A percentile compares a stretch with the other conserved stretches of the same genome.
Conservation (phyloP, 2,797 vertebrate species). For the Rhabdomys pumilio region DNA sequence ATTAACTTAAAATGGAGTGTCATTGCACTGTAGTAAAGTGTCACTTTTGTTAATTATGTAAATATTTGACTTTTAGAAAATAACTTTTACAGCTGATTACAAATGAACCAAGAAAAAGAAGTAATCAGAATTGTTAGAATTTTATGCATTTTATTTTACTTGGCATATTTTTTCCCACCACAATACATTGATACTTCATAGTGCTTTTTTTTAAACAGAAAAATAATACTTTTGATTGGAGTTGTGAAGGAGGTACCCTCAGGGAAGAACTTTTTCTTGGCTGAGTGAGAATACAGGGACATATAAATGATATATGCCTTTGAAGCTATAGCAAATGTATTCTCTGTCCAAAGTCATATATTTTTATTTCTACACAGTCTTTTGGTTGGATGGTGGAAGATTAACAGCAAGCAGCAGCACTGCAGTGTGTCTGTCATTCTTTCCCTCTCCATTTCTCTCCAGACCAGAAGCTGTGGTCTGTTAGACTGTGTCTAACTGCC, state of each 20-base stretch:
- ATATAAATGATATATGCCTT: slow-evolving; percentile 26
- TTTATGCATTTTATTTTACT: slow-evolving; percentile 59
- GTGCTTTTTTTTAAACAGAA: slow-evolving; percentile 20
- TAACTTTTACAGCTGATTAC: neutral
- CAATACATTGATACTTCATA: slow-evolving; percentile 28
- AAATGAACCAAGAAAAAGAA: slow-evolving; percentile 12
- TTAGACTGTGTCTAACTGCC: neutral
- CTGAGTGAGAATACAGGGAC: slow-evolving; percentile 45
- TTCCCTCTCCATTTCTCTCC: neutral
- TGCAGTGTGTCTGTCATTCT: neutral
- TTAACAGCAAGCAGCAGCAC: neutral
- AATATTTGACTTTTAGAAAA: neutral
- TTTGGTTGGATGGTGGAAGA: slow-evolving; percentile 51
- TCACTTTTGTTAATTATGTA: neutral
- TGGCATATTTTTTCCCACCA: neutral
- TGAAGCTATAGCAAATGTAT: slow-evolving; percentile 40
- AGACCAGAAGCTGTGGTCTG: neutral
- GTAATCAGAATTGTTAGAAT: slow-evolving; percentile 46
- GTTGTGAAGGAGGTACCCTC: neutral
- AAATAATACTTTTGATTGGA: slow-evolving; percentile 22
- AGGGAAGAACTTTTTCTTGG: slow-evolving; percentile 18
- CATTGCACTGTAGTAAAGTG: neutral
- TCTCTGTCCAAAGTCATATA: slow-evolving; percentile 23
- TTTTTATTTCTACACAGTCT: slow-evolving; percentile 27
- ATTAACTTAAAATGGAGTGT: neutral